These are phyloP conservation scores for Cassiopea andromeda DNA, from an alignment of 30 jellyfish, hydroid and myxozoan genomes.

Conservation along the genomic window DNA sequence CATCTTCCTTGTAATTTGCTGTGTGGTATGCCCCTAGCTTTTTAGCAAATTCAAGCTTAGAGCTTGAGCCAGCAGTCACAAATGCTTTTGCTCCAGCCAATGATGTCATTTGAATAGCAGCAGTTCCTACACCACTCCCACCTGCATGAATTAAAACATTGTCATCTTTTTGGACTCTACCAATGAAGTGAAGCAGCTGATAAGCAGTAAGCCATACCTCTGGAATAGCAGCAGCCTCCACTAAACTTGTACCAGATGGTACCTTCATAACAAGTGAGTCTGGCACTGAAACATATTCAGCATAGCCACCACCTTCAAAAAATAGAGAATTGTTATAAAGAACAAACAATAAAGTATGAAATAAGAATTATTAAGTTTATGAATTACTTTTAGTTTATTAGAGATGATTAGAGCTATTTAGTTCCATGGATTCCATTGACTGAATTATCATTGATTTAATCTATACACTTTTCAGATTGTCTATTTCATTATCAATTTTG, in stretches of 20 bases:
- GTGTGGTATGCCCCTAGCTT: conserved; percentile 87
- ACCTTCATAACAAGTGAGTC: conserved; percentile 73
- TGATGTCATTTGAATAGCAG: conserved; percentile 88
- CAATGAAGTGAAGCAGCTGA: conserved; percentile 86
- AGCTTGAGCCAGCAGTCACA: conserved; percentile 92
- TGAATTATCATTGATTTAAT: too few species aligned
- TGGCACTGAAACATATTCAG: conserved; percentile 92
- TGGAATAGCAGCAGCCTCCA: conserved; percentile 91
- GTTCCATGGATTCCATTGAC: too few species aligned
- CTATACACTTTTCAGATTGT: too few species aligned
- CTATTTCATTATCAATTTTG: too few species aligned
- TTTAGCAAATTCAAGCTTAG: conserved; percentile 78
- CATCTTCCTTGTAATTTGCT: conserved; percentile 85
- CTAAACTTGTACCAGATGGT: conserved; percentile 73
- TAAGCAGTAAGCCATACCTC: conserved; percentile 94
- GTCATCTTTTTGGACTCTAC: conserved; percentile 67
- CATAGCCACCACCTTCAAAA: conserved; percentile 91
- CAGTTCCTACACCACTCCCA: conserved; percentile 99
- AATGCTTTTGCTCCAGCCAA: conserved; percentile 68
- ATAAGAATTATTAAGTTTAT: too few species aligned
- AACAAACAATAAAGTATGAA: too few species aligned
- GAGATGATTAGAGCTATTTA: too few species aligned
- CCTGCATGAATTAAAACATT: conserved; percentile 95
- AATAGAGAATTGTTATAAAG: background rate
- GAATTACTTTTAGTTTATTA: too few species aligned